Evolutionary conservation across 2,113 vertebrate genomes (phyloP).

Genomic region (Aleadryas rufinucha): DNA sequence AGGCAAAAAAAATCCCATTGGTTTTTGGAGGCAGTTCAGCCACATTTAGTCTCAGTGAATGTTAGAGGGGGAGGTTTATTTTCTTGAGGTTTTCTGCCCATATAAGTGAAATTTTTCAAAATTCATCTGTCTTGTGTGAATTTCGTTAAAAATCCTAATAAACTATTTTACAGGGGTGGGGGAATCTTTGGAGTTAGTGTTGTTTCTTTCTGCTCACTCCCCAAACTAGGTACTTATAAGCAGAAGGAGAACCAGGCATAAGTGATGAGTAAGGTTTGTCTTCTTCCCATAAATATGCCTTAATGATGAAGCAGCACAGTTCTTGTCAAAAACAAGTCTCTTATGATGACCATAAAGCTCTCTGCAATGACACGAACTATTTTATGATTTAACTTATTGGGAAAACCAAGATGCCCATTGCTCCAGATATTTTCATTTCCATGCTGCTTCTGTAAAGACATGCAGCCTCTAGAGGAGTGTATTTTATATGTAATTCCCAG

Average conservation of each 20-base stretch:
- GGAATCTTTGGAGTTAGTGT: not conserved
- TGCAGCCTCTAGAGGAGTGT: not conserved
- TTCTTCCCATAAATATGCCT: not conserved
- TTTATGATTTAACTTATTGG: not conserved
- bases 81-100: not conserved
- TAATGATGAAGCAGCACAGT: not conserved
- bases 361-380: not conserved
- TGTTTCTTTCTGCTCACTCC: not conserved
- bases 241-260: not conserved
- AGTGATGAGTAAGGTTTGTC: not conserved
- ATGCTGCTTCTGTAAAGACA: not conserved
- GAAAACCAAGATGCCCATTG: not conserved
- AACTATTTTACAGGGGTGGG: not conserved
- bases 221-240: not conserved
- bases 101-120: not conserved
- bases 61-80: not conserved
- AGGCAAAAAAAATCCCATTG: not conserved
- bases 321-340: not conserved
- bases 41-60: not conserved
- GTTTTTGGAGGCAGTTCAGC: not conserved
- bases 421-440: not conserved
- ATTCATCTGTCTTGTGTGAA: not conserved
- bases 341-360: not conserved
- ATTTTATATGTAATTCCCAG: not conserved
- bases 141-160: not conserved